Evolutionary conservation across 1,140 invertebrate genomes (phyloP).

Genomic region (Brachionus paranguensis): DNA sequence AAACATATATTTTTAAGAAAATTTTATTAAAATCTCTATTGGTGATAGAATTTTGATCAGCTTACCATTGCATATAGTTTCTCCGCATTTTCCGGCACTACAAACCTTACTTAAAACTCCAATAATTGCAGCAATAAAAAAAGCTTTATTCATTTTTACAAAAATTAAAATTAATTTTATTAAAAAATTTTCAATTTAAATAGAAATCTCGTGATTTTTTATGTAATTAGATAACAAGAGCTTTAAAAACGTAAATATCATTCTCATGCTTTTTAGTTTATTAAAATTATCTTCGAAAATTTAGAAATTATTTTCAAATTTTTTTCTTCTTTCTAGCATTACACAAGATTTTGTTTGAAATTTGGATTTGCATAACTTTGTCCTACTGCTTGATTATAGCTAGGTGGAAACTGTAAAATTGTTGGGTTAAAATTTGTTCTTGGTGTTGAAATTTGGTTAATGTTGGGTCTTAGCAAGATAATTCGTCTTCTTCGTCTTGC

Average conservation of each 20-base stretch:
- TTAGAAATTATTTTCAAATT: neutral
- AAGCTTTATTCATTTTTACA: neutral
- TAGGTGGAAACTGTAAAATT: neutral
- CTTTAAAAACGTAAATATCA: constrained; percentile 19
- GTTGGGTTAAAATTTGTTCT: neutral
- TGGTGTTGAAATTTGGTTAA: neutral
- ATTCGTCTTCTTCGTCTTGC: neutral
- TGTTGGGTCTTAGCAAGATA: neutral
- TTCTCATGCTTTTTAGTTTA: neutral
- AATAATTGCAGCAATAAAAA: neutral
- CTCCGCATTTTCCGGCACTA: neutral
- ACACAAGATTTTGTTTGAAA: neutral
- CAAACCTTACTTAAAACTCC: neutral
- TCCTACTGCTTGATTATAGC: neutral
- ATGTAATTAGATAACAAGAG: neutral
- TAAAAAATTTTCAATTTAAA: neutral
- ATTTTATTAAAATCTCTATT: no score
- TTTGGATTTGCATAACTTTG: neutral
- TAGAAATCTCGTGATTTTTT: neutral
- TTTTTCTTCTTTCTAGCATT: neutral
- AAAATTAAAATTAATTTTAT: neutral
- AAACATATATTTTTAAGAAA: neutral
- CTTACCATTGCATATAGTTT: neutral
- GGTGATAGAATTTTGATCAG: neutral
- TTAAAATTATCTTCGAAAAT: neutral